phyloP scores from a whole-genome alignment of 2,113 vertebrate genomes.

The Regulus satrapa region DNA sequence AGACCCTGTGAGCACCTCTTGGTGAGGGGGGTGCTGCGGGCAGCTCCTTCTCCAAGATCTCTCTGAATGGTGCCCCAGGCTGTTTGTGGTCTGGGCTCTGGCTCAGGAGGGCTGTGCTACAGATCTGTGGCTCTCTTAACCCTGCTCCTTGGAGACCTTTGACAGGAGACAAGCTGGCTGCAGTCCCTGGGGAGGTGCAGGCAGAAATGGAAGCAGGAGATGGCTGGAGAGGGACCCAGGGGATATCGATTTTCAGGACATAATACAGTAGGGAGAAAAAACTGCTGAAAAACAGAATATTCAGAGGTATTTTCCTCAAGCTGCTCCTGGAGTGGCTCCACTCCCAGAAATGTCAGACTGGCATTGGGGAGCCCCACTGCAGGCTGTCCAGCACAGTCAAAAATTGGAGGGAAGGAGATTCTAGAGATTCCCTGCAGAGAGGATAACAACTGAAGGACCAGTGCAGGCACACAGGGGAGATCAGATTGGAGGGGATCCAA shows the following conservation, averaged over 20 bases:
- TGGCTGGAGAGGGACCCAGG: not conserved
- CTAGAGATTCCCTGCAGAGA: too few species aligned
- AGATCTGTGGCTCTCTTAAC: not conserved
- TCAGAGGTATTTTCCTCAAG: not conserved
- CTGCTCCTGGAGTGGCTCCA: not conserved
- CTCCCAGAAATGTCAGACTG: not conserved
- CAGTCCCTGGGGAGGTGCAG: not conserved
- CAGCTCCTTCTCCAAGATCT: not conserved
- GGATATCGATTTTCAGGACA: not conserved
- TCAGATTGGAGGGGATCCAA: not conserved
- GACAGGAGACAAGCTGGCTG: not conserved
- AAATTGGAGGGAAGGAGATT: not conserved
- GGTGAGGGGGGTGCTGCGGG: not conserved
- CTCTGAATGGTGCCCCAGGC: not conserved
- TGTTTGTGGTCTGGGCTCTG: not conserved
- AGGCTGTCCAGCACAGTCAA: fast-evolving
- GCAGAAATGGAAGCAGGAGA: not conserved
- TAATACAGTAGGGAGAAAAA: not conserved
- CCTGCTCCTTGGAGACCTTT: not conserved
- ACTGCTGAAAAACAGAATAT: not conserved
- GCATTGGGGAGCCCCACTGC: not conserved
- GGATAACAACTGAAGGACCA: not conserved
- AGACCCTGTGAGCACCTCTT: not conserved
- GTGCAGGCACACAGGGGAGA: not conserved
- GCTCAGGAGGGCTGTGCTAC: not conserved